Evolutionary conservation across 1,140 invertebrate species (phyloP).

Genomic region (Solenopsis fugax): DNA sequence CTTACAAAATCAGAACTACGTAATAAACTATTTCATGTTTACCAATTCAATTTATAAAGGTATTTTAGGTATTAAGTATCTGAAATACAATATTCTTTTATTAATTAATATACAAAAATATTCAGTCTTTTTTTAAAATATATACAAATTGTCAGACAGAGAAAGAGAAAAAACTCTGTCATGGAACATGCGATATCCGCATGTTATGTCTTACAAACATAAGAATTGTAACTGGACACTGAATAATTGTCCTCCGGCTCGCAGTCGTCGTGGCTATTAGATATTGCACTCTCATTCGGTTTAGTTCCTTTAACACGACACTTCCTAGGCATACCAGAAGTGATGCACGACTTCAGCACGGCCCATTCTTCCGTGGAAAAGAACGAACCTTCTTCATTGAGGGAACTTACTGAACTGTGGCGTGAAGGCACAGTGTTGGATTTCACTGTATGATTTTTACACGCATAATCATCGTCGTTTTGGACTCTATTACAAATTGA

Average conservation of each 20-base stretch:
- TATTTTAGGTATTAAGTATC: background rate
- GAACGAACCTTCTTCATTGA: conserved; percentile 54
- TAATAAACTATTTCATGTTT: background rate
- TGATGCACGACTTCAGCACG: conserved; percentile 63
- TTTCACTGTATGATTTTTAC: conserved; percentile 29
- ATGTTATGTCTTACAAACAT: conserved; percentile 65
- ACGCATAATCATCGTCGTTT: conserved; percentile 57
- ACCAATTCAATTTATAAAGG: background rate
- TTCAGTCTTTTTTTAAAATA: conserved; percentile 54
- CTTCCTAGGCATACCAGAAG: conserved; percentile 63
- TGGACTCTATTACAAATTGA: conserved; percentile 30
- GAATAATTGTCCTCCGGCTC: conserved; percentile 70
- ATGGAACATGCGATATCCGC: background rate
- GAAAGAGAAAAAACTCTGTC: background rate
- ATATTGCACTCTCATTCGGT: conserved; percentile 14
- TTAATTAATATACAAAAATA: conserved; percentile 61
- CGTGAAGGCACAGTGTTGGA: conserved; percentile 39
- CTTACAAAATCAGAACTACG: background rate
- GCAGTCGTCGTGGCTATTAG: conserved; percentile 44
- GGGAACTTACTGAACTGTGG: conserved; percentile 58
- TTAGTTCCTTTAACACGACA: conserved; percentile 63
- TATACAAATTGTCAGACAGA: conserved; percentile 25
- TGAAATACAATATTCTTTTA: background rate
- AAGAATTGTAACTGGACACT: conserved; percentile 71
- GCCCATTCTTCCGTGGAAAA: conserved; percentile 67